These are phyloP conservation scores for Scaptomyza flava DNA, from an alignment of 2,888 invertebrate species.

Conservation along the genomic window DNA sequence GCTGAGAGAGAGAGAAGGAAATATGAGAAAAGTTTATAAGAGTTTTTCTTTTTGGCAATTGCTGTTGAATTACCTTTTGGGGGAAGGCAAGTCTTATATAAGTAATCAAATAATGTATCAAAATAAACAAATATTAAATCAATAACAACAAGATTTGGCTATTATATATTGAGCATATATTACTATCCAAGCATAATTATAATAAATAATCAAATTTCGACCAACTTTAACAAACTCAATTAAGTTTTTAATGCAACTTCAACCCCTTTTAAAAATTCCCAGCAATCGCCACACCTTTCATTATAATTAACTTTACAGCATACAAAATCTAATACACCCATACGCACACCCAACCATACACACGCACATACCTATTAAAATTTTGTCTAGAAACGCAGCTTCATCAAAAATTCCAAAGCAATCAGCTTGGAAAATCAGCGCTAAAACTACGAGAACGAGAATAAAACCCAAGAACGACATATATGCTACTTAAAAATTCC, in stretches of 20 bases:
- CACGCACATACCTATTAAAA: background rate
- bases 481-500: conserved; percentile 75
- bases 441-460: conserved; percentile 45
- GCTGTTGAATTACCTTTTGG: background rate
- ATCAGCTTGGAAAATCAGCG: conserved; percentile 74
- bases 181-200: background rate
- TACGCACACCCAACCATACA: background rate
- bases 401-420: conserved; percentile 75
- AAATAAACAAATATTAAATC: too few species aligned
- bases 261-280: conserved; percentile 5
- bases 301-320: conserved; percentile 23
- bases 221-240: background rate
- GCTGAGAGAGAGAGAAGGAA: background rate
- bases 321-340: background rate
- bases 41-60: background rate
- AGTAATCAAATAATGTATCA: background rate
- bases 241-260: background rate
- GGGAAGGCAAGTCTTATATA: background rate
- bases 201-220: background rate
- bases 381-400: conserved; percentile 39
- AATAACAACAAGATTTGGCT: too few species aligned
- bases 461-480: conserved; percentile 29
- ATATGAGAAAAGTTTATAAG: conserved; percentile 9
- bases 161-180: too few species aligned
- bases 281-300: conserved; percentile 22